Evolutionary conservation across 37 sponge, comb jelly and placozoan species (phyloP).

Genomic region (Chondrilla cf. caribensis): DNA sequence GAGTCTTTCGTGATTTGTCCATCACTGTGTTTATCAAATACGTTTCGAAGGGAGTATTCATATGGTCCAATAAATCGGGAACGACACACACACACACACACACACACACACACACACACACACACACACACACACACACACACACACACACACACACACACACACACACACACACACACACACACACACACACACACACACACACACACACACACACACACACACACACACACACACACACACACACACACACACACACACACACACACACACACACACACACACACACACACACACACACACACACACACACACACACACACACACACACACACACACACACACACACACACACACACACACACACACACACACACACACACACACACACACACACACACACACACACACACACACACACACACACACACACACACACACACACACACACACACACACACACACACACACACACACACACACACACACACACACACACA

Average conservation of each 20-base stretch:
- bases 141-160: constrained; percentile 38
- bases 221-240: constrained; percentile 8
- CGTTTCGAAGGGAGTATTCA: no score
- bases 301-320: not conserved
- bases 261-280: constrained; percentile 3
- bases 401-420: no score
- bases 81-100: not conserved
- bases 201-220: constrained; percentile 30
- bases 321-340: no score
- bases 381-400: no score
- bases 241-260: not conserved
- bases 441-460: no score
- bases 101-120: constrained; percentile 35
- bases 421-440: no score
- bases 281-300: not conserved
- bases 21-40: no score
- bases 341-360: no score
- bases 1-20: no score
- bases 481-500: not conserved
- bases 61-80: no score
- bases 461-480: not conserved
- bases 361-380: no score
- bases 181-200: constrained; percentile 33
- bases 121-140: constrained; percentile 35
- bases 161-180: constrained; percentile 28